Evolutionary conservation across 2,113 vertebrate genomes (phyloP).

Genomic region (Alexandromys fortis): DNA sequence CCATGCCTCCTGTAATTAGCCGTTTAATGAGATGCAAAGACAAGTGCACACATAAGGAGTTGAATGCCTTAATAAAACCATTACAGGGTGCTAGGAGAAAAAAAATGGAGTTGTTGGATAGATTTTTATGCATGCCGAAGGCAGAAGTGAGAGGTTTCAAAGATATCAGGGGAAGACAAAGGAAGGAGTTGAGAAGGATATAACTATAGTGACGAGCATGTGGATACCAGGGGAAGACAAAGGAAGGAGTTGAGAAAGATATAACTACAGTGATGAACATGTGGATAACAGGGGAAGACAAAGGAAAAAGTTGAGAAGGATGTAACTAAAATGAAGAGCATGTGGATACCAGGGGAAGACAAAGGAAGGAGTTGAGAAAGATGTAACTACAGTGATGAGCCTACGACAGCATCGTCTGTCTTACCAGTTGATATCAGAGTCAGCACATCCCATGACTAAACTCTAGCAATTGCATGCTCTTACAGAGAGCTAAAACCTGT

Average conservation of each 20-base stretch:
- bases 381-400: too few relatives aligned
- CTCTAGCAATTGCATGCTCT: neutral
- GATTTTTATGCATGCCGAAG: neutral
- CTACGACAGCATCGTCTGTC: neutral
- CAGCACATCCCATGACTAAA: neutral
- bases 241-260: too few relatives aligned
- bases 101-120: conserved; percentile 1
- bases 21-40: neutral
- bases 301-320: too few relatives aligned
- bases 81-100: neutral
- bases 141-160: neutral
- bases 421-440: neutral
- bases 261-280: too few relatives aligned
- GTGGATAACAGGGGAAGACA: too few relatives aligned
- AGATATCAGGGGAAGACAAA: neutral
- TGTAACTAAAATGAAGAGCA: fast-evolving
- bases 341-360: too few relatives aligned
- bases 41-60: neutral
- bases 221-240: too few relatives aligned
- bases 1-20: neutral
- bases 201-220: too few relatives aligned
- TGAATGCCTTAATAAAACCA: neutral
- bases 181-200: too few relatives aligned
- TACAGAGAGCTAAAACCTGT: neutral
- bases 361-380: too few relatives aligned